Evolutionary conservation across 1,140 invertebrate genomes (phyloP), one percentile per base, ranked within the genome.

Genomic region (Drosophila baimaii): DNA sequence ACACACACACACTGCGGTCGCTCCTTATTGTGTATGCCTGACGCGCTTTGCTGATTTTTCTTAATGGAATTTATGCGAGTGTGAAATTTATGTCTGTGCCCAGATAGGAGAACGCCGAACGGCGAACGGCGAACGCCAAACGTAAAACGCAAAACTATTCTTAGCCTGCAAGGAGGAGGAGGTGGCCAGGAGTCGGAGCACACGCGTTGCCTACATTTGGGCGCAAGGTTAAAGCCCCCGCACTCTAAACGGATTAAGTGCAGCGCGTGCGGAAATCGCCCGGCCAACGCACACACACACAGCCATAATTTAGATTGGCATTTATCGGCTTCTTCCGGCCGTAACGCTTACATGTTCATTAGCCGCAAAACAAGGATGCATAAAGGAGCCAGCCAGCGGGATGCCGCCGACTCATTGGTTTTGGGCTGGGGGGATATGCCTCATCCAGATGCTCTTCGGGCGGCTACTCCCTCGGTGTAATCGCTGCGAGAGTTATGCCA

Each of bases 11-110:
- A 55, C 33, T 55, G 31, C 58, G 47, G 52, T 59, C 46, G 39
- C 52, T 46, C 66, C 74, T 63, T 78, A 63, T 63, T 83, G 75
- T 63, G 76, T 86, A 86, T 88, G 82, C 79, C 72, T 62, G 83
- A 83, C 84, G 84, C 84, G 85, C 79, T 75, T 83, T 78, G 84
- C 84, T 89, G 84, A 88, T 88, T 86, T 86, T 86, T 86, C 83
- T 86, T 86, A 86, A 86, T 83, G 83, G 83, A 86, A 86, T 88
- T 88, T 86, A 86, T 86, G 83, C 83, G 83, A 86, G 83, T 86
- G 83, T 86, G 83, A 86, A 86, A 86, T 86, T 88, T 86, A 86
- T 86, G 83, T 86, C 82, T 54, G 79, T 77, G 77, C 75, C 43
- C 51, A 77, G 55, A 77, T 43, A 76, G 37, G 31, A 41, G 29